Conservation (phyloP, 2,113 vertebrate species). For the Tragelaphus strepsiceros region DNA sequence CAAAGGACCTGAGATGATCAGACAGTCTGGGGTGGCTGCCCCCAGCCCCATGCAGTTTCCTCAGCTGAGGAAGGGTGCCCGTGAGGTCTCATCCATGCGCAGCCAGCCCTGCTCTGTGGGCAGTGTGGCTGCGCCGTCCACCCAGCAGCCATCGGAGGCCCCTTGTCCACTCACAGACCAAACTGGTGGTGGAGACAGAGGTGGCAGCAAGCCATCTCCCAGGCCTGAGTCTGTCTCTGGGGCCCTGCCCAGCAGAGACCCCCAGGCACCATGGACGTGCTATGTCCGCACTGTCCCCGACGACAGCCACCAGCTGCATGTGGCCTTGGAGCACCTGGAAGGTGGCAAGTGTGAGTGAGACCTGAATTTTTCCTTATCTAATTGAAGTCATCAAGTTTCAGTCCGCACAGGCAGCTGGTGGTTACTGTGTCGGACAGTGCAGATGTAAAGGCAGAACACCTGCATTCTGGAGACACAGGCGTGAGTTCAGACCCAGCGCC, state of each 20-base stretch:
- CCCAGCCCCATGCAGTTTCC: background rate
- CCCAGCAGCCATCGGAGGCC: background rate
- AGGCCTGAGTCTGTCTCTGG: rapidly evolving
- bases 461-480: background rate
- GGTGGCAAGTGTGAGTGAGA: background rate
- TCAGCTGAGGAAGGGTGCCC: rapidly evolving
- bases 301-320: background rate
- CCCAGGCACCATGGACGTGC: rapidly evolving
- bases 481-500: background rate
- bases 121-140: rapidly evolving
- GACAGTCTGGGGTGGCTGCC: background rate
- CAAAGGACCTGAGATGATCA: background rate
- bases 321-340: background rate
- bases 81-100: rapidly evolving
- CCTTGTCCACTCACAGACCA: background rate
- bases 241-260: background rate
- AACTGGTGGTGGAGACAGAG: background rate
- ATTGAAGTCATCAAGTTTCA: background rate
- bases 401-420: background rate
- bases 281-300: rapidly evolving
- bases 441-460: too few relatives aligned
- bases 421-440: background rate
- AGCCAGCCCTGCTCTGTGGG: background rate
- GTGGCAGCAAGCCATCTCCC: rapidly evolving
- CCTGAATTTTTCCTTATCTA: background rate